Evolutionary conservation across 2,113 vertebrate species (phyloP), one percentile per base, ranked within the genome.

Genomic region (Sylvietta virens): DNA sequence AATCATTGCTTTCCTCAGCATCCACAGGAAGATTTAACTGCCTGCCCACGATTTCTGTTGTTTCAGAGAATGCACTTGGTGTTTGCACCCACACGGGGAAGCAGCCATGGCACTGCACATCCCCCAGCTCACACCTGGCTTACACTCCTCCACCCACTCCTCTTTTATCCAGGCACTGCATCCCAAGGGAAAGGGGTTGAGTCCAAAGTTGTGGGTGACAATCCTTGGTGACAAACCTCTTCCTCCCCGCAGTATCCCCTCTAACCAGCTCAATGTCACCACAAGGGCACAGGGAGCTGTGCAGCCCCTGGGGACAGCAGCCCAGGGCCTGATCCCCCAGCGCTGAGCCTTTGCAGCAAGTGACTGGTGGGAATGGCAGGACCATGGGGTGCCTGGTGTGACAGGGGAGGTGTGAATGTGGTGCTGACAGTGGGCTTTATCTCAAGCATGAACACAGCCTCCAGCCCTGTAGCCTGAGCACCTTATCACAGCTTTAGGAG

Each of bases 371-470:
- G 73, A 80, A 85, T 57, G 42, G 87, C 64, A 76, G 45, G 31
- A 27, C 69, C 48, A 7, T 3, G 64, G 76, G 44, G 81, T 67
- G 76, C 54, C 67, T 87, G 61, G 58, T 53, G 83, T 93, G 77
- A 78, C 81, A 88, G 67, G 61, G 78, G 58, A 92, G 92, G 96
- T 95, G 94, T 80, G 84, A 96, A 91, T 8, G 23, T 15, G n/a
- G 73, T 4, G 86, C 83, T 97, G 98, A 98, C 97, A 97, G 88
- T 3, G 78, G 39, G 8, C 37, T 88, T 95, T 97, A 97, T 97
- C 97, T 96, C 95, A 95, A 91, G 87, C 84, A 89, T 33, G 92
- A 96, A 87, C 96, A 92, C 91, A 69, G 96, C 93, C 97, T 96
- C 94, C 93, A 88, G 92, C 45, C 48, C 50, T 61, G 71, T 30